Conservation (phyloP, 2,888 invertebrate genomes). For the Cantharis rufa region DNA sequence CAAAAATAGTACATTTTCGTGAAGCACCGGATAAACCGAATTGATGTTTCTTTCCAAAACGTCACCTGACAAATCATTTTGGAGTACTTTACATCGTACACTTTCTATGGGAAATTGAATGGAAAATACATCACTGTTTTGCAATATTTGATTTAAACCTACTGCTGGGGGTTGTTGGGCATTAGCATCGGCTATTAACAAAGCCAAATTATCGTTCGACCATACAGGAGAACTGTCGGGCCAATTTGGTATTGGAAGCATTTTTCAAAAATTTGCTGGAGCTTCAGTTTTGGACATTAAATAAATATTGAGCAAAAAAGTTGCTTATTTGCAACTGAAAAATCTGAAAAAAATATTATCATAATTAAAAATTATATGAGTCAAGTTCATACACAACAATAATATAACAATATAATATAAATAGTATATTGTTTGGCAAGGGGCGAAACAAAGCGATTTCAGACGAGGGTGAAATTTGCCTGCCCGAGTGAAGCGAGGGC, state of each 20-base stretch:
- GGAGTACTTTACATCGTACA: constrained; percentile 43
- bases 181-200: constrained; percentile 5
- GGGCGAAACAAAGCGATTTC: too few relatives aligned
- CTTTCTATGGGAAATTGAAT: constrained; percentile 52
- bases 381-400: too few relatives aligned
- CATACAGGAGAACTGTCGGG: constrained; percentile 9
- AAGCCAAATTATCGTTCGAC: constrained; percentile 7
- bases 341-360: too few relatives aligned
- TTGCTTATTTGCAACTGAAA: too few relatives aligned
- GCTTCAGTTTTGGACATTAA: not conserved
- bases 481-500: too few relatives aligned
- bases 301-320: too few relatives aligned
- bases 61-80: constrained; percentile 26
- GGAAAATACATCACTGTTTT: constrained; percentile 52
- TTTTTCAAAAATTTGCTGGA: not conserved
- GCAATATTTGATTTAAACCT: constrained; percentile 42
- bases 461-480: too few relatives aligned
- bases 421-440: too few relatives aligned
- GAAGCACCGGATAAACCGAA: constrained; percentile 70
- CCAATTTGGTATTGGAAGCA: constrained; percentile 23
- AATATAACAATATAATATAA: too few relatives aligned
- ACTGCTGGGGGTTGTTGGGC: not conserved
- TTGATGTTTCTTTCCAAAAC: constrained; percentile 54
- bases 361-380: too few relatives aligned
- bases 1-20: constrained; percentile 66